These are phyloP conservation scores for Ennomos quercinarius DNA, from an alignment of 2,888 invertebrate genomes.

Conservation along the genomic window DNA sequence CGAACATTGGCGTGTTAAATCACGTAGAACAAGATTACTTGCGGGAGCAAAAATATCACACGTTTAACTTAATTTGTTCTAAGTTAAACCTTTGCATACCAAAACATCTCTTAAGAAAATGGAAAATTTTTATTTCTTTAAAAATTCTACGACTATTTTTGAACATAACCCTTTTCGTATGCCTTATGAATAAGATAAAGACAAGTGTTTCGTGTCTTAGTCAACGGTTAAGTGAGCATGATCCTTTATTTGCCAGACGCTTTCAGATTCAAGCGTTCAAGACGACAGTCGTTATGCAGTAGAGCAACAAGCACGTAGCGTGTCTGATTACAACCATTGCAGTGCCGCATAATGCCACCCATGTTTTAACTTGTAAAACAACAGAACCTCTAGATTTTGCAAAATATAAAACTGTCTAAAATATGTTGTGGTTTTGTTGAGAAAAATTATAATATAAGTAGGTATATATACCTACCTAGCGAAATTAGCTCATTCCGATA, in stretches of 20 bases:
- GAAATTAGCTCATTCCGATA: no score
- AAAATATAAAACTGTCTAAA: background rate
- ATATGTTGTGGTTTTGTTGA: no score
- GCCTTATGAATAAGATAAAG: slow-evolving; percentile 31
- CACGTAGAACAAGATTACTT: no score
- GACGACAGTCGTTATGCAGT: slow-evolving; percentile 23
- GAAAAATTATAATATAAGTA: no score
- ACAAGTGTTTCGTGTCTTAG: slow-evolving; percentile 27
- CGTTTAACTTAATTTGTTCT: no score
- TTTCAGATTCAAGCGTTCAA: slow-evolving; percentile 14
- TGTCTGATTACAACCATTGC: slow-evolving; percentile 39
- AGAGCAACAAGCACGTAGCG: slow-evolving; percentile 36
- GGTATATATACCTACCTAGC: no score
- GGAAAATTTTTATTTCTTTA: background rate
- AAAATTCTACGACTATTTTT: slow-evolving; percentile 12
- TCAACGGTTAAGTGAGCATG: slow-evolving; percentile 29
- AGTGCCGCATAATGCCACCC: slow-evolving; percentile 34
- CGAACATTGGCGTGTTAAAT: no score
- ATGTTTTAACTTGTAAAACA: slow-evolving; percentile 23
- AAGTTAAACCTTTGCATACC: background rate
- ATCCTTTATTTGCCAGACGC: slow-evolving; percentile 30
- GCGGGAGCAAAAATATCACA: no score
- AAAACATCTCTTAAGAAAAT: slow-evolving; percentile 1
- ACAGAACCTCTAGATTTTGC: slow-evolving; percentile 9
- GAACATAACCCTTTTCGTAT: slow-evolving; percentile 20